A percentile compares a stretch with the other conserved stretches of the same genome.
Conservation (phyloP, 2,888 invertebrate genomes). For the Hirtodrosophila confusa region DNA sequence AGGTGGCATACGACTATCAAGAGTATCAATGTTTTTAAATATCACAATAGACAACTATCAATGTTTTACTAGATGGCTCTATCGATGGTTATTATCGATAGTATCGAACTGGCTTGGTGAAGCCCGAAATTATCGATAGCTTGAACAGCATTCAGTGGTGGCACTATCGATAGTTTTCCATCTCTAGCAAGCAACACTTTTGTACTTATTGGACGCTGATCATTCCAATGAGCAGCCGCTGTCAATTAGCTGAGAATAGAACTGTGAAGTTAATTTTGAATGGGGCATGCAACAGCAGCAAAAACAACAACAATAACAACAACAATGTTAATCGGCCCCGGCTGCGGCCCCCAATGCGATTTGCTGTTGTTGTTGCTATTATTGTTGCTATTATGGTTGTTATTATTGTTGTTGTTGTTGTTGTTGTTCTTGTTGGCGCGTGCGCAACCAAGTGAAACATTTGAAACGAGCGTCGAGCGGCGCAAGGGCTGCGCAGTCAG, state of each 20-base stretch:
- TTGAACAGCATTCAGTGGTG: too few species aligned
- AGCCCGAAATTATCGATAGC: too few species aligned
- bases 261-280: slow-evolving; percentile 41
- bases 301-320: slow-evolving; percentile 5
- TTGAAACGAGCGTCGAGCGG: slow-evolving; percentile 37
- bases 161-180: too few species aligned
- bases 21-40: too few species aligned
- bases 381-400: slow-evolving; percentile 22
- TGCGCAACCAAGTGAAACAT: slow-evolving; percentile 80
- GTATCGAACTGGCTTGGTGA: too few species aligned
- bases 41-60: too few species aligned
- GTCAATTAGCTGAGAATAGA: slow-evolving; percentile 68
- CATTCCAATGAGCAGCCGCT: slow-evolving; percentile 24
- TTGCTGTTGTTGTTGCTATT: slow-evolving; percentile 9
- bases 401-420: slow-evolving; percentile 28
- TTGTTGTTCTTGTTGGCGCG: slow-evolving; percentile 57
- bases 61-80: too few species aligned
- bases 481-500: slow-evolving; percentile 27
- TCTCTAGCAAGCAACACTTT: too few species aligned
- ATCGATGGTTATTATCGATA: too few species aligned
- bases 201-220: slow-evolving; percentile 20
- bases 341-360: slow-evolving; percentile 35
- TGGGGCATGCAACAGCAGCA: slow-evolving; percentile 48
- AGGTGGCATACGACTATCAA: too few species aligned
- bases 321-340: slow-evolving; percentile 45